These are phyloP conservation scores for Eremophila alpestris DNA, from an alignment of 2,797 vertebrate genomes.

Conservation along the genomic window DNA sequence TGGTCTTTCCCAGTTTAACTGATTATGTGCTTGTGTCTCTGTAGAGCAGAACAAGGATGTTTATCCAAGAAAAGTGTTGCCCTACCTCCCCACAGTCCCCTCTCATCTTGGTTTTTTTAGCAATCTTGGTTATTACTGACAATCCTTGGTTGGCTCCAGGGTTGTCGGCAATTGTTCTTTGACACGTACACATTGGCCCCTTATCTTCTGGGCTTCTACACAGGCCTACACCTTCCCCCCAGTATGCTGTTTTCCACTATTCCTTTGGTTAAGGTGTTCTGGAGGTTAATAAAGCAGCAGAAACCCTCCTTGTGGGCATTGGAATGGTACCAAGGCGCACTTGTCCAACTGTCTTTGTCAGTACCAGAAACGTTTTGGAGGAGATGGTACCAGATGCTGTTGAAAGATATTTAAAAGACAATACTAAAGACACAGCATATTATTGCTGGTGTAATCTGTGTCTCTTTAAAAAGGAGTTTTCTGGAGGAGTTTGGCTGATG, in stretches of 20 bases:
- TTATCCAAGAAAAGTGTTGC: background rate
- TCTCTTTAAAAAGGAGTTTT: background rate
- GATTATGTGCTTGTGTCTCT: background rate
- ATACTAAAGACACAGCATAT: background rate
- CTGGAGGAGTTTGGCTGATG: background rate
- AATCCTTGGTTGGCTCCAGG: background rate
- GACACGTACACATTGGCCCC: fast-evolving
- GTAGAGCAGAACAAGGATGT: background rate
- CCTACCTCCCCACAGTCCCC: fast-evolving
- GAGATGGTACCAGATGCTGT: background rate
- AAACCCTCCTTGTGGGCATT: background rate
- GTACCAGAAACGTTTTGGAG: background rate
- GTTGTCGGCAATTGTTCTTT: fast-evolving
- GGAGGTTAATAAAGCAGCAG: background rate
- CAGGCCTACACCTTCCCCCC: background rate
- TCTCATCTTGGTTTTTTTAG: too few relatives aligned
- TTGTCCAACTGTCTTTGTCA: background rate
- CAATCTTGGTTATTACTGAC: background rate
- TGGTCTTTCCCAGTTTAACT: background rate
- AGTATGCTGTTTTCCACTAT: background rate
- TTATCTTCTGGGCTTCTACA: background rate
- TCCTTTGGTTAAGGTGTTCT: background rate
- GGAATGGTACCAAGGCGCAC: background rate
- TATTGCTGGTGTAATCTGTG: background rate
- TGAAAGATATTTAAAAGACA: background rate